Evolutionary conservation across 2,113 vertebrate genomes (phyloP).

Genomic region (Addax nasomaculatus): DNA sequence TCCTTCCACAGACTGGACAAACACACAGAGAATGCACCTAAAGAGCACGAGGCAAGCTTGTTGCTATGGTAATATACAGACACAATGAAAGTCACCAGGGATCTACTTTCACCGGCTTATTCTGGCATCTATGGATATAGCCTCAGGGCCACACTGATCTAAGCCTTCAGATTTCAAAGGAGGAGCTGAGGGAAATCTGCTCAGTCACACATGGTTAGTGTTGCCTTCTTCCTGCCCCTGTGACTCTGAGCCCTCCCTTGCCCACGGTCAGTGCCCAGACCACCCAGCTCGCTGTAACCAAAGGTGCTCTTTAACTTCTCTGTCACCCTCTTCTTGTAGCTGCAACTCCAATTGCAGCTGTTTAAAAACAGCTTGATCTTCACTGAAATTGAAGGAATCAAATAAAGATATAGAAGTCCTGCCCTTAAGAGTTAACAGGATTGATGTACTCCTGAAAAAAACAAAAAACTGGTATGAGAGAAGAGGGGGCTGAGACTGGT

Average conservation of each 20-base stretch:
- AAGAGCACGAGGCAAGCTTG: background rate
- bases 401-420: background rate
- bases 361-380: background rate
- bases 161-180: background rate
- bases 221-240: background rate
- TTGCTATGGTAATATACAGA: background rate
- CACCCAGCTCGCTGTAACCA: background rate
- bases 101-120: background rate
- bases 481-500: background rate
- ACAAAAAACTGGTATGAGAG: background rate
- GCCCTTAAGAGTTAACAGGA: background rate
- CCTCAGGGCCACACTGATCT: background rate
- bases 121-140: background rate
- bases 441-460: background rate
- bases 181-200: background rate
- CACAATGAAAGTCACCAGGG: background rate
- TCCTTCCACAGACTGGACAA: background rate
- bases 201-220: background rate
- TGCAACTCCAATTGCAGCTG: background rate
- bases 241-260: background rate
- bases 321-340: background rate
- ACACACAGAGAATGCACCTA: background rate
- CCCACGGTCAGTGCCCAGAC: background rate
- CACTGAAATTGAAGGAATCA: constrained; percentile 14
- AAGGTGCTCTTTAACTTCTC: background rate